These are phyloP conservation scores for Taxidea taxus DNA, from an alignment of 2,113 vertebrate species.

Conservation along the genomic window DNA sequence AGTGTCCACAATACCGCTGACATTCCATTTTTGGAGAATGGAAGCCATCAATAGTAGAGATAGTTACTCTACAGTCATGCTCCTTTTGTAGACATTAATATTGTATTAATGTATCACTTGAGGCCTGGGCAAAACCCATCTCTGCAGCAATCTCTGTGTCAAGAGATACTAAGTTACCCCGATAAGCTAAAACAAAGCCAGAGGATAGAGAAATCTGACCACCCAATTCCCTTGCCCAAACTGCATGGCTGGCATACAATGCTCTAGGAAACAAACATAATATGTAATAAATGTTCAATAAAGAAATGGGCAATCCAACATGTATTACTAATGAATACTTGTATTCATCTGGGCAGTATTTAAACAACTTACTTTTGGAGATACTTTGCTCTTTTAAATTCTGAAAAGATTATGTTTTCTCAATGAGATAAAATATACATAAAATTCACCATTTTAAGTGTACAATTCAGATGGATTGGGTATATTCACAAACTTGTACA, in stretches of 20 bases:
- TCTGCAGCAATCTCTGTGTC: not conserved
- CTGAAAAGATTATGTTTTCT: not conserved
- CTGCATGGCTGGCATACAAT: too few species aligned
- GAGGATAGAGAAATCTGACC: not conserved
- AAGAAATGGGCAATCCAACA: not conserved
- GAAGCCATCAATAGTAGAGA: not conserved
- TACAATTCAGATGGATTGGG: not conserved
- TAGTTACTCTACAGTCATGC: not conserved
- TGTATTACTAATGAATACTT: not conserved
- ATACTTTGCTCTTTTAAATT: not conserved
- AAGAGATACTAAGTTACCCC: not conserved
- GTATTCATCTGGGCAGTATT: not conserved
- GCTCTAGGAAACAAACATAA: not conserved
- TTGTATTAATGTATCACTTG: not conserved
- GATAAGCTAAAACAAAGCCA: not conserved
- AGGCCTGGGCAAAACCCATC: not conserved
- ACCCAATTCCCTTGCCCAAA: rapidly evolving
- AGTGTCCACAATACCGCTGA: not conserved
- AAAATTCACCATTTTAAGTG: not conserved
- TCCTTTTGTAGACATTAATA: not conserved
- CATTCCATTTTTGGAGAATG: not conserved
- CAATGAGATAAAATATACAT: not conserved
- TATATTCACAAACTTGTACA: not conserved
- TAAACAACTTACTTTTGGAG: not conserved
- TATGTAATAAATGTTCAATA: not conserved